Conservation (phyloP, 2,797 vertebrate species). For the Malacoraja senta region DNA sequence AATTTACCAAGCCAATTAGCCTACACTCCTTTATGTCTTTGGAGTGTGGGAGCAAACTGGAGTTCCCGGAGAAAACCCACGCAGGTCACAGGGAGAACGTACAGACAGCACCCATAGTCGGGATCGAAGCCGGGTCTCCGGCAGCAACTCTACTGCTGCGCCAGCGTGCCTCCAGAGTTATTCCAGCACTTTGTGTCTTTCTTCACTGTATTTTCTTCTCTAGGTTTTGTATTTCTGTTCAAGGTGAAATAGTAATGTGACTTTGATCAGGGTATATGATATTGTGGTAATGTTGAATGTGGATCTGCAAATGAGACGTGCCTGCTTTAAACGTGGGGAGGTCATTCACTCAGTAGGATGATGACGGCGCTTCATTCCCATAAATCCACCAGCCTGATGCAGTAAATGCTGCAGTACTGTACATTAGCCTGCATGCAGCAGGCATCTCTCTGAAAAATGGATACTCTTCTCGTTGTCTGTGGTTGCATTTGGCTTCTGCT, state of each 20-base stretch:
- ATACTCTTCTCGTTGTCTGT: slow-evolving; percentile 27
- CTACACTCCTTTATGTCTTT: too few species aligned
- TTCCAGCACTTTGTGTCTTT: too few species aligned
- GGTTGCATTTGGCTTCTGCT: slow-evolving; percentile 24
- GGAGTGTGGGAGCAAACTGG: too few species aligned
- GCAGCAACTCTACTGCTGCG: too few species aligned
- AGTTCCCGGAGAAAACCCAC: too few species aligned
- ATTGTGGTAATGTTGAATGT: not conserved
- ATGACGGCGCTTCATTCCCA: slow-evolving; percentile 26
- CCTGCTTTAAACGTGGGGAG: slow-evolving; percentile 28
- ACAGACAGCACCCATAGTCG: too few species aligned
- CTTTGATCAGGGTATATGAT: not conserved
- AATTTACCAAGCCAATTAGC: too few species aligned
- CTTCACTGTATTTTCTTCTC: not conserved
- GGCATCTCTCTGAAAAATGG: not conserved
- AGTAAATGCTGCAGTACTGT: slow-evolving; percentile 32
- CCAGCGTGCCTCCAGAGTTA: too few species aligned
- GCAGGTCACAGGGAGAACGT: too few species aligned
- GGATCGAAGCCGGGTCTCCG: too few species aligned
- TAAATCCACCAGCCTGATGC: slow-evolving; percentile 32
- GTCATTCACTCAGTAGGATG: slow-evolving; percentile 20
- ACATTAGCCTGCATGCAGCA: slow-evolving; percentile 18
- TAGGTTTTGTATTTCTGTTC: not conserved
- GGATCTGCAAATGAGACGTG: not conserved
- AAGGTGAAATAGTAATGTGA: not conserved